Evolutionary conservation across 2,113 vertebrate genomes (phyloP), one percentile per base, ranked within the genome.

Genomic region (Vanacampus margaritifer): DNA sequence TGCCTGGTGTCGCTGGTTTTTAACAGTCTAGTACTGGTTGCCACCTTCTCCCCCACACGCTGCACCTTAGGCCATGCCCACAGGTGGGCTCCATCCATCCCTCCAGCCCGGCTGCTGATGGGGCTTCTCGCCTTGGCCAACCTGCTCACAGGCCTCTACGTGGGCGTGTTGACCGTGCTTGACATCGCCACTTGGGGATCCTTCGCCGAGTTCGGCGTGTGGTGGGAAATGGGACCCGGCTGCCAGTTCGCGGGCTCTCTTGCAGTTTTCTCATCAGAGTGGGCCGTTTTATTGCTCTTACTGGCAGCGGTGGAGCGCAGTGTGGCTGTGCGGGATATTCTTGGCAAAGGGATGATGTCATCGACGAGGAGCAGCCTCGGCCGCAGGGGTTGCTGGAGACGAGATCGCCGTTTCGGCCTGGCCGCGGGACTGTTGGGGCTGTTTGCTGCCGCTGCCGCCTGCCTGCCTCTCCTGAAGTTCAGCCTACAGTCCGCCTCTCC

Each of bases 161-260:
- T 96, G 0, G 93, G 93, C 16, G 93, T 93, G 79, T 89, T 99
- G 85, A 95, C 93, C 5, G 92, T 93, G 64, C 88, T 98, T 69
- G 97, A 99, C 73, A 89, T 92, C 0, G 90, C 93, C 51, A 97
- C 97, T 36, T 99, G 96, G 96, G 96, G 97, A 74, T 90, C 93
- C 64, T 99, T 99, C 48, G 93, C 95, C 0, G 93, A 95, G 70
- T 98, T 95, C 59, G 97, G 97, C 6, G 92, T 97, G 72, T 94
- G 94, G 94, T 99, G 97, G 97, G 97, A 99, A 88, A 95, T 92
- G 7, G 95, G 97, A 62, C 92, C 84, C 0, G 95, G 96, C 41
- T 99, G 97, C 84, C 93, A 92, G 89, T 81, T 91, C 23, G 92
- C 95, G 1, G 95, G 94, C 36, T 94, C 95, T 72, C 92, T 98